Evolutionary conservation across 2,888 invertebrate species (phyloP).

Genomic region (Mimas tiliae): DNA sequence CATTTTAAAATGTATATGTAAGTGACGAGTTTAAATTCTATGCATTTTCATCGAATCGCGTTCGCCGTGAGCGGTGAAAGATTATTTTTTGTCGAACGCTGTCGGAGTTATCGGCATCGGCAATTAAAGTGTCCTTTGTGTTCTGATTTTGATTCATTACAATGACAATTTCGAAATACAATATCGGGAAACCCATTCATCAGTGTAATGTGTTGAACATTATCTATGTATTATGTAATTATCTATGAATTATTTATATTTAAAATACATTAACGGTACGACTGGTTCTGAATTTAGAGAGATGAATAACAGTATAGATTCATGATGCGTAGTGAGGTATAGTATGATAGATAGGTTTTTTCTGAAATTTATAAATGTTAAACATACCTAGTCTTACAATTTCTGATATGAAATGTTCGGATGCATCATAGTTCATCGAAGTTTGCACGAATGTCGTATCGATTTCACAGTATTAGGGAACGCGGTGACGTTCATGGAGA

Average conservation of each 20-base stretch:
- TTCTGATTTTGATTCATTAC: background rate
- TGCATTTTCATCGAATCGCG: constrained; percentile 28
- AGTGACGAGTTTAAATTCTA: constrained; percentile 35
- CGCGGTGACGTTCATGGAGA: constrained; percentile 26
- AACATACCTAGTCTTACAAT: constrained; percentile 69
- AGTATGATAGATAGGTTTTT: constrained; percentile 77
- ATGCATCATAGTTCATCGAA: constrained; percentile 42
- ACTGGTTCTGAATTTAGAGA: constrained; percentile 57
- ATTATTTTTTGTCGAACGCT: background rate
- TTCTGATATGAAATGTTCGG: constrained; percentile 54
- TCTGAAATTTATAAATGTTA: constrained; percentile 84
- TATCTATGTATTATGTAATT: constrained; percentile 42
- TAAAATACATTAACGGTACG: constrained; percentile 49
- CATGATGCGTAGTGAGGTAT: constrained; percentile 60
- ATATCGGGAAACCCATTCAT: background rate
- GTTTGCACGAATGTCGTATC: constrained; percentile 44
- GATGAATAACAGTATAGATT: constrained; percentile 47
- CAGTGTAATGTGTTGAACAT: background rate
- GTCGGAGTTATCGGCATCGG: background rate
- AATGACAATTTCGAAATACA: constrained; percentile 19
- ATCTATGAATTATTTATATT: constrained; percentile 39
- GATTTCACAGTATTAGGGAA: constrained; percentile 64
- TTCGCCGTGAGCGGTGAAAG: constrained; percentile 4
- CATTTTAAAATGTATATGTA: constrained; percentile 23
- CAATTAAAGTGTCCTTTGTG: constrained; percentile 6